These are phyloP conservation scores for Fundulus diaphanus DNA, from an alignment of 2,797 vertebrate genomes.

Conservation along the genomic window DNA sequence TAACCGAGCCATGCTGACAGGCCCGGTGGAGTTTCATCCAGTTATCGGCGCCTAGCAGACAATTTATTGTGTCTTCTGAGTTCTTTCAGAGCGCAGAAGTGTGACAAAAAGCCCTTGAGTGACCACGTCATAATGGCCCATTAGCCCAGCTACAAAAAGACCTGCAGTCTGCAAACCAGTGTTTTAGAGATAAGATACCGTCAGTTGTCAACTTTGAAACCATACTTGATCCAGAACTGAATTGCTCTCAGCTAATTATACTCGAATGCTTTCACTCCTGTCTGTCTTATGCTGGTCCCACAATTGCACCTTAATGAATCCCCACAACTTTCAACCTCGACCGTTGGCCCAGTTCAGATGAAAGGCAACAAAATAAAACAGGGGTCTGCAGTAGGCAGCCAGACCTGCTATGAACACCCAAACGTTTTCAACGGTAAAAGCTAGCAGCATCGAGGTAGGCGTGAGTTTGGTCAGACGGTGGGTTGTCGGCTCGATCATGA, in stretches of 20 bases:
- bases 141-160: slow-evolving; percentile 29
- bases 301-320: background rate
- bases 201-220: background rate
- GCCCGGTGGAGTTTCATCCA: slow-evolving; percentile 7
- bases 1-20: slow-evolving; percentile 21
- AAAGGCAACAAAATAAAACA: slow-evolving; percentile 1
- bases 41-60: background rate
- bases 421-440: background rate
- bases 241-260: background rate
- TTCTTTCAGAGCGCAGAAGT: slow-evolving; percentile 29
- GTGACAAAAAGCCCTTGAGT: slow-evolving; percentile 18
- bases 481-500: background rate
- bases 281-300: slow-evolving; percentile 1
- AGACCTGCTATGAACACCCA: background rate
- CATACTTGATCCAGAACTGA: background rate
- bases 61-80: slow-evolving; percentile 37
- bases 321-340: background rate
- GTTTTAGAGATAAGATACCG: slow-evolving; percentile 4
- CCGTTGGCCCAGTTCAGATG: background rate
- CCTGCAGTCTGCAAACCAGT: slow-evolving; percentile 23
- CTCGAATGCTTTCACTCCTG: background rate
- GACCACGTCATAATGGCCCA: slow-evolving; percentile 45
- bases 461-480: background rate
- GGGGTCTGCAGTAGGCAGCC: background rate
- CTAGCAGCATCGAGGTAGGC: too few relatives aligned